Conservation (phyloP, 2,113 vertebrate genomes). For the Catharus minimus region DNA sequence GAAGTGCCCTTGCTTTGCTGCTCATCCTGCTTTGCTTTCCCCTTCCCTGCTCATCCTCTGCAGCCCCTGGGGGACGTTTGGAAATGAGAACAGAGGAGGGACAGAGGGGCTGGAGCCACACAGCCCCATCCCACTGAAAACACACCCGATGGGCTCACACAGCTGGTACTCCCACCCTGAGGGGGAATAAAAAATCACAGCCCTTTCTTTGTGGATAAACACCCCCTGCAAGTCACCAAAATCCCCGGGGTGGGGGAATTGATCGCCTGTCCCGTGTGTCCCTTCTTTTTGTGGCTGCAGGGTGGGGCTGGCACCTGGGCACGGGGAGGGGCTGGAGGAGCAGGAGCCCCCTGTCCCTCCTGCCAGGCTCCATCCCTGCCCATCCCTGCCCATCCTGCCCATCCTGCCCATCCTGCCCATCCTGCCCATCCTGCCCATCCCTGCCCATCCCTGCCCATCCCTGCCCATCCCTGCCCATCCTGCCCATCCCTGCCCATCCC, state of each 20-base stretch:
- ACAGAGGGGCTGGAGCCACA: not conserved
- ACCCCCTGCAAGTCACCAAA: fast-evolving
- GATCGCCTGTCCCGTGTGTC: fast-evolving
- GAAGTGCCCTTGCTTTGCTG: not conserved
- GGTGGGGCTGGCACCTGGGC: not conserved
- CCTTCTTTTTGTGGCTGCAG: not conserved
- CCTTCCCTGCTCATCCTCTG: not conserved
- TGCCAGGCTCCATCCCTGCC: not conserved
- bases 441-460: not conserved
- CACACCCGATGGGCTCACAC: fast-evolving
- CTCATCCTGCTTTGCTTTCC: not conserved
- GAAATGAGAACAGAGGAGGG: not conserved
- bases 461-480: too few species aligned
- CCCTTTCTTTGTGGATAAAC: not conserved
- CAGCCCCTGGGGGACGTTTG: not conserved
- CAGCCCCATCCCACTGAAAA: not conserved
- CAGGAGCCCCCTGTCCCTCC: not conserved
- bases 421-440: not conserved
- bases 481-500: too few species aligned
- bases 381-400: not conserved
- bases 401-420: too few species aligned
- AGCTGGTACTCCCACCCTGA: not conserved
- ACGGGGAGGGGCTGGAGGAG: not conserved
- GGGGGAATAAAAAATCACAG: not conserved
- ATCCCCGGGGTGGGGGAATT: fast-evolving